These are phyloP conservation scores for Carcharodon carcharias DNA, from an alignment of 2,797 vertebrate genomes.

Conservation along the genomic window DNA sequence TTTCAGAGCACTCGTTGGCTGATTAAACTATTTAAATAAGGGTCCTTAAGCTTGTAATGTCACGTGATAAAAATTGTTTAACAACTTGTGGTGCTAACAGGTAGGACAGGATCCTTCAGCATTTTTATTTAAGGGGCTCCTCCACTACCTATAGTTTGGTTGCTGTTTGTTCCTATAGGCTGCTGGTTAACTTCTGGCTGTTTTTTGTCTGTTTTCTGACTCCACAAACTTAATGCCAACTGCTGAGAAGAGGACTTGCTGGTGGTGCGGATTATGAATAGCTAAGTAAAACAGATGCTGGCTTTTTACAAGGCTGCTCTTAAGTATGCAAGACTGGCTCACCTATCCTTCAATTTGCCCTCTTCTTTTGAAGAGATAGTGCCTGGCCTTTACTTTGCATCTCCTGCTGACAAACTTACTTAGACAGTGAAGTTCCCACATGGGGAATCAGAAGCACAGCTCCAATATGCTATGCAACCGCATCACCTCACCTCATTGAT, in stretches of 20 bases:
- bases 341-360: background rate
- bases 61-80: too few species aligned
- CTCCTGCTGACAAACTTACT: background rate
- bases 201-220: too few species aligned
- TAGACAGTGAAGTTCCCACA: too few species aligned
- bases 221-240: background rate
- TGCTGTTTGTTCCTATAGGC: too few species aligned
- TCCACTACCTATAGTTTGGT: background rate
- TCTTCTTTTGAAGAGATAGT: background rate
- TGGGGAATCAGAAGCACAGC: background rate
- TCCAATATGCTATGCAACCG: background rate
- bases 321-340: background rate
- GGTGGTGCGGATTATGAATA: background rate
- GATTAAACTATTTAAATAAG: too few species aligned
- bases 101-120: too few species aligned
- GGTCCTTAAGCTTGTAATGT: too few species aligned
- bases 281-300: background rate
- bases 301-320: background rate
- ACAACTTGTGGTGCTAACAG: too few species aligned
- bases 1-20: too few species aligned
- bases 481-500: background rate
- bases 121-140: background rate
- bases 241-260: background rate
- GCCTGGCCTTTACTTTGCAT: background rate
- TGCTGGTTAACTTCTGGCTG: too few species aligned